A percentile compares a stretch with the other conserved stretches of the same genome.
phyloP scores from a whole-genome alignment of 2,797 vertebrate species.

The Sebastes reedi region DNA sequence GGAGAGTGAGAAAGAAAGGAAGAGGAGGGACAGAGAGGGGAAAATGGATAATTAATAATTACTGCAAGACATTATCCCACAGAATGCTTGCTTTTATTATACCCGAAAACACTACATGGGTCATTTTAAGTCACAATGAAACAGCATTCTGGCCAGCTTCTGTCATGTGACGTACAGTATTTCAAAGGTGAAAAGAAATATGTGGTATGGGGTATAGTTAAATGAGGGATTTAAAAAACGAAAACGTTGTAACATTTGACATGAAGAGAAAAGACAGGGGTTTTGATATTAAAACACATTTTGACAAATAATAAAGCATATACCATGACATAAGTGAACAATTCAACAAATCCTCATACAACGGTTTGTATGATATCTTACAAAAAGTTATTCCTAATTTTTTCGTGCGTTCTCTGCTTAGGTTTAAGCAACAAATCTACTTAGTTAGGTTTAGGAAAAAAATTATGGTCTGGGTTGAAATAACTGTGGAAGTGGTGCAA shows the following conservation, averaged over 20 bases:
- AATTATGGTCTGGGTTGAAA: rapidly evolving
- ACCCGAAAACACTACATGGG: neutral
- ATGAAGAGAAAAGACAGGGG: neutral
- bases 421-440: too few relatives aligned
- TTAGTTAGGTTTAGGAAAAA: too few relatives aligned
- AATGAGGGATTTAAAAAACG: neutral
- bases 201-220: neutral
- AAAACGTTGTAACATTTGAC: neutral
- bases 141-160: neutral
- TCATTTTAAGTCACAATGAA: neutral
- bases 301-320: neutral
- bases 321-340: neutral
- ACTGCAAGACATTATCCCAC: neutral
- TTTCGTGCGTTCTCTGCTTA: rapidly evolving
- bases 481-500: too few relatives aligned
- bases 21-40: neutral
- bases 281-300: neutral
- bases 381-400: too few relatives aligned
- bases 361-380: too few relatives aligned
- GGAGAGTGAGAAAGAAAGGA: neutral
- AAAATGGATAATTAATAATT: neutral
- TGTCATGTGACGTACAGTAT: neutral
- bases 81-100: neutral
- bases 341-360: too few relatives aligned
- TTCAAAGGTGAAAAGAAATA: neutral